A percentile compares a stretch with the other conserved stretches of the same genome.
These are phyloP conservation scores for Tillus elongatus DNA, from an alignment of 2,888 invertebrate genomes.

Conservation along the genomic window DNA sequence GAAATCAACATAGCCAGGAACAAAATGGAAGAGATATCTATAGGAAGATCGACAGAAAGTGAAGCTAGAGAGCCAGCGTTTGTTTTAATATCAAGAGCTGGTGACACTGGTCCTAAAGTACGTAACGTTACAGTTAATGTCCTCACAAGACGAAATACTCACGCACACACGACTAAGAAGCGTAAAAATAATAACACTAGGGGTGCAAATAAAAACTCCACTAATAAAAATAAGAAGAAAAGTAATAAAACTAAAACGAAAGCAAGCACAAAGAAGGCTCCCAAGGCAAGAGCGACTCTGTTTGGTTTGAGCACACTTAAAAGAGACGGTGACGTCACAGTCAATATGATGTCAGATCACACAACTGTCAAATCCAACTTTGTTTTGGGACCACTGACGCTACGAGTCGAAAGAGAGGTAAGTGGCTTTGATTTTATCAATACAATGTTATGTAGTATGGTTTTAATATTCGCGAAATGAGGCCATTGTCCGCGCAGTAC, in stretches of 20 bases:
- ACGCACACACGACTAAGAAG: conserved; percentile 27
- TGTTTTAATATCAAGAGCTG: conserved; percentile 35
- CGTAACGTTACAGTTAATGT: conserved; percentile 22
- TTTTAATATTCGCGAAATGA: no score
- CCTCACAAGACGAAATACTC: conserved; percentile 19
- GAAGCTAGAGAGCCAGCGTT: conserved; percentile 35
- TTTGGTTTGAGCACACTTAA: conserved; percentile 71
- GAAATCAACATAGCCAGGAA: conserved; percentile 33
- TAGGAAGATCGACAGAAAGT: conserved; percentile 28
- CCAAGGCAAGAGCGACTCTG: conserved; percentile 66
- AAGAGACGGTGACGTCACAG: conserved; percentile 70
- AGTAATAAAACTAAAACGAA: conserved; percentile 40
- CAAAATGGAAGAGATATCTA: conserved; percentile 26
- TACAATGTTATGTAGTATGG: no score
- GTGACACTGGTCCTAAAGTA: conserved; percentile 22
- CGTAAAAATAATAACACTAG: conserved; percentile 29
- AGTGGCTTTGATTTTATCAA: no score
- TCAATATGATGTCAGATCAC: conserved; percentile 68
- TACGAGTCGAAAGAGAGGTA: conserved; percentile 72
- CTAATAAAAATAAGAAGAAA: conserved; percentile 33
- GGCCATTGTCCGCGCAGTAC: no score
- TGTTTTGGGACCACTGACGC: conserved; percentile 65
- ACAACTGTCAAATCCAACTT: conserved; percentile 79
- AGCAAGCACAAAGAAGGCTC: conserved; percentile 41
- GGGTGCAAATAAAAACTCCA: conserved; percentile 24